Evolutionary conservation across 1,140 invertebrate genomes (phyloP), one percentile per base, ranked within the genome.

Genomic region (Drosophila elegans): DNA sequence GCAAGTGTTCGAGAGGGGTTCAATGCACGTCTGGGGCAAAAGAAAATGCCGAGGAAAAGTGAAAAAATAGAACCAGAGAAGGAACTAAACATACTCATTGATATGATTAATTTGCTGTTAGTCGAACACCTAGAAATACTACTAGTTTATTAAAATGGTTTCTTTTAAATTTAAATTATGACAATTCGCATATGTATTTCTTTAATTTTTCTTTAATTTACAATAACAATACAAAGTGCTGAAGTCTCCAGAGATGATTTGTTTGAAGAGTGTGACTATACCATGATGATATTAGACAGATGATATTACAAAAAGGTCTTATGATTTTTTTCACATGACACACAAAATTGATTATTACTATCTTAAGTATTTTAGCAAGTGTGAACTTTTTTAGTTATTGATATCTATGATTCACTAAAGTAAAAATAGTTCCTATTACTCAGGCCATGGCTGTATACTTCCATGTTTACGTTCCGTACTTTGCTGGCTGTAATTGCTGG

Each of bases 401-500:
- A 32, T 32, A 7, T 32, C 5, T 1, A 32, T 32, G 4, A 32
- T 32, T 32, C 1, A 32, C 29, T 7, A 32, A 32, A 7, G 7
- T 32, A 32, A 5, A 6, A 32, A 32, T 6, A 32, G 11, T 5
- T 9, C 4, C 32, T 46, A 42, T 34, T 64, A 9, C 9, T 36
- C 4, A 36, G 38, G 4, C 61, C 61, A 7, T n/a, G 25, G 41
- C 2, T 66, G 46, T 68, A n/a, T 1, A 3, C 25, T 21, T 21
- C 2, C 54, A 9, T 67, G 67, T 71, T 68, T 56, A 68, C 62
- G 63, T 68, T 68, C 48, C 44, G 52, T 69, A 36, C 38, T 57
- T 57, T 41, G 36, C 27, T 74, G 38, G 71, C 73, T 34, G 44
- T 59, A 59, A 76, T 76, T 60, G 45, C 44, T 59, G 57, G 68